phyloP scores from a whole-genome alignment of 2,797 vertebrate genomes.

The Decapterus maruadsi region DNA sequence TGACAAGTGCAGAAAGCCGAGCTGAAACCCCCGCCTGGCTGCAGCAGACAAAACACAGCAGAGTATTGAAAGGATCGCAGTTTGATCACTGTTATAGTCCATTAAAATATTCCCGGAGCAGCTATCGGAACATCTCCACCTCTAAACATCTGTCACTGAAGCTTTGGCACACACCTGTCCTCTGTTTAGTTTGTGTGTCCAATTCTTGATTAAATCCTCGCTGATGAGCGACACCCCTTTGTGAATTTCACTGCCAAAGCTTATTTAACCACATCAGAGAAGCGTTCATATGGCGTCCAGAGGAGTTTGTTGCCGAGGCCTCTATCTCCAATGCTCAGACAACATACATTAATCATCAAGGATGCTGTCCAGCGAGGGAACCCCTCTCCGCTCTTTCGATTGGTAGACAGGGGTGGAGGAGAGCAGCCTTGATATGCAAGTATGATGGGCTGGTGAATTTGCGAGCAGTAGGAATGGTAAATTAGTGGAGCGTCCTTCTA shows the following conservation, averaged over 20 bases:
- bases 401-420: neutral
- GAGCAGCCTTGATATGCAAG: neutral
- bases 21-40: neutral
- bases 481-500: neutral
- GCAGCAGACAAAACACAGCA: neutral
- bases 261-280: slow-evolving; percentile 3
- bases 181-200: slow-evolving; percentile 22
- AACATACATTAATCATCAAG: slow-evolving; percentile 55
- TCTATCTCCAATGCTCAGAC: slow-evolving; percentile 18
- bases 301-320: slow-evolving; percentile 20
- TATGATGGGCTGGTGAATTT: neutral
- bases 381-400: neutral
- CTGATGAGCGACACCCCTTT: slow-evolving; percentile 5
- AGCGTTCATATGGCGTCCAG: neutral
- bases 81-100: neutral
- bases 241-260: neutral
- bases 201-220: slow-evolving; percentile 1
- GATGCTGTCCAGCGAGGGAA: slow-evolving; percentile 24
- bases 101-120: neutral
- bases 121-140: no score
- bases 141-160: neutral
- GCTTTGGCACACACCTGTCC: slow-evolving; percentile 20
- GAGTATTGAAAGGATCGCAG: neutral
- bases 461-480: slow-evolving; percentile 1
- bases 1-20: slow-evolving; percentile 1